phyloP scores from a whole-genome alignment of 2,113 vertebrate species.

The Cyprinodon brontotheroides region DNA sequence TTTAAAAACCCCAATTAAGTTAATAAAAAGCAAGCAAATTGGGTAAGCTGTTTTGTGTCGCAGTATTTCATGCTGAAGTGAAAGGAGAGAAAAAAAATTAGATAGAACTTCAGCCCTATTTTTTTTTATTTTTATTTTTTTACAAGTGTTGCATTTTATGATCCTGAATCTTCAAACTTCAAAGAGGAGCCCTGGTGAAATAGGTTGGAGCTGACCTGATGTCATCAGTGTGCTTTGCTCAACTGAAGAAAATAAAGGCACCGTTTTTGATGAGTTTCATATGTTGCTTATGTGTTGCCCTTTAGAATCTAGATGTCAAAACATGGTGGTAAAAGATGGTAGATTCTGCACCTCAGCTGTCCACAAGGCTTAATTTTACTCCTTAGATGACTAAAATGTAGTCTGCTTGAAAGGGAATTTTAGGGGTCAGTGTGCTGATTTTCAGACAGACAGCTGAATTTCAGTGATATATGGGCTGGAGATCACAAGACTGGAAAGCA shows the following conservation, averaged over 20 bases:
- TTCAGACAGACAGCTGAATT: conserved; percentile 7
- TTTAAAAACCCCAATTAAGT: background rate
- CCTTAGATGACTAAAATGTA: background rate
- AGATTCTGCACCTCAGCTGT: background rate
- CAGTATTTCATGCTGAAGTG: too few relatives aligned
- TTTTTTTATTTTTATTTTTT: too few relatives aligned
- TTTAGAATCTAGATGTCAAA: conserved; percentile 1
- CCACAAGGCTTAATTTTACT: background rate
- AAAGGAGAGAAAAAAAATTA: too few relatives aligned
- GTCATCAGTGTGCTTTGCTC: background rate
- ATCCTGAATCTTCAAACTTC: too few relatives aligned
- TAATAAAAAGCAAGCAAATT: background rate
- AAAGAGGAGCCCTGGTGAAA: too few relatives aligned
- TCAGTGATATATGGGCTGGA: conserved; percentile 23
- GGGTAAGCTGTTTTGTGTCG: too few relatives aligned
- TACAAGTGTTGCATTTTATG: too few relatives aligned
- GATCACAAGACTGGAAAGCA: conserved; percentile 39
- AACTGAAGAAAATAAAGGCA: background rate
- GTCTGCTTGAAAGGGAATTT: background rate
- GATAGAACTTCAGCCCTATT: too few relatives aligned
- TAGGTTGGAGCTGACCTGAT: background rate
- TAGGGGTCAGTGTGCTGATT: conserved; percentile 8
- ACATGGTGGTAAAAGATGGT: conserved; percentile 3
- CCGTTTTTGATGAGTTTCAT: background rate
- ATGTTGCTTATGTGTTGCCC: background rate